Base-by-base conservation (phyloP, 2,113 vertebrate species). In the Trachemys scripta region DNA sequence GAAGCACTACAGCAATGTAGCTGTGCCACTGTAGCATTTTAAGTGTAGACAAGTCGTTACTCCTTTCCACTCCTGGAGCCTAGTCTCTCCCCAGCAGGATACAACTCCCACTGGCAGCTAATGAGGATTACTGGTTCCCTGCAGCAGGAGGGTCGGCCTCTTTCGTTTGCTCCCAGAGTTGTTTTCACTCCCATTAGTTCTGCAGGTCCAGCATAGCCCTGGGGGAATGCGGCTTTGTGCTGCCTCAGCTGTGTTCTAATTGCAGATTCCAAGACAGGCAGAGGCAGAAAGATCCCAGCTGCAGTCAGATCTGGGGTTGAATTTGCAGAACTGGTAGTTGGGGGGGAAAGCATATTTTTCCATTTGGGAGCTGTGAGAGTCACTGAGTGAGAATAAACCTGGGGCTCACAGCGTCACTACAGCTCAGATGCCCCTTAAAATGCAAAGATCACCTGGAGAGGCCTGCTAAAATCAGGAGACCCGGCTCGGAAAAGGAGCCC, bases 1-100 rank as follows among this genome's bases (percentile, higher is more conserved):
- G 62, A 69, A 31, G 59, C 62, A 17, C 35, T 69, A n/a, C 31
- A 19, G 35, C 14, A 69, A 17, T 16, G 14, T 19, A 4, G 31
- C 31, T n/a, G 14, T 35, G 62, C 62, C 31, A n/a, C 8, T 17
- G 16, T n/a, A n/a, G 62, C 8, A 4, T 69, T n/a, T 69, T 31
- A 69, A 69, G 62, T 65, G 14, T 11, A 50, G 14, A 88, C 0
- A 5, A 89, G 82, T 38, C 17, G 4, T 2, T 87, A 19, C 57
- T 57, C 0, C 0, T 3, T 0, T 0, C 7, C 7, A 19, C 69
- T 62, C 16, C 3, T 47, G 62, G 35, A 69, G 35, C 16, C 72
- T 49, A 45, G 47, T 42, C 83, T 91, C 1, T 0, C 17, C 4
- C 27, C 45, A 3, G 2, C 38, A 42, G 8, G 10, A 19, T 10